Conservation (phyloP, 2,888 invertebrate species). For the Mongoloraphidia duomilia region DNA sequence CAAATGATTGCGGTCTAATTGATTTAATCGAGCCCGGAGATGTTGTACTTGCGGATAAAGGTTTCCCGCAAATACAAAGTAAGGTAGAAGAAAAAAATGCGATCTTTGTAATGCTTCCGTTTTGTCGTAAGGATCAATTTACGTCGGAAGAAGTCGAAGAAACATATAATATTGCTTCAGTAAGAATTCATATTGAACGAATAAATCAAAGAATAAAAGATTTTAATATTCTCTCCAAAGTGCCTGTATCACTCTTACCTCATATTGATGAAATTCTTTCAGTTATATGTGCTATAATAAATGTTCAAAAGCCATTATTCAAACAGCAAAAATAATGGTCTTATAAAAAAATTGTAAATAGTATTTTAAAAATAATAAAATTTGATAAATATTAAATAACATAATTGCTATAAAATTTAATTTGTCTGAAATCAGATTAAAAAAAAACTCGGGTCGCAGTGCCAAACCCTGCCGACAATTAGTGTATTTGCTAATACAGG, state of each 20-base stretch:
- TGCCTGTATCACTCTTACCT: slow-evolving; percentile 6
- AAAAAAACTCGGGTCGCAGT: no score
- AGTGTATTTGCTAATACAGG: no score
- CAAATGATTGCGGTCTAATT: slow-evolving; percentile 13
- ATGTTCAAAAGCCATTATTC: slow-evolving; percentile 8
- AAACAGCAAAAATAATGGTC: no score
- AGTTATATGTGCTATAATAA: slow-evolving; percentile 10
- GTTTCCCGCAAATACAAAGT: slow-evolving; percentile 13
- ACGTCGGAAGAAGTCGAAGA: slow-evolving; percentile 10
- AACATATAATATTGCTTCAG: slow-evolving; percentile 7
- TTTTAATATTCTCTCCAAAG: slow-evolving; percentile 10
- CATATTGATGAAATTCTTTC: slow-evolving; percentile 11
- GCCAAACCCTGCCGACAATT: no score
- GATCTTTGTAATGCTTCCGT: slow-evolving; percentile 14
- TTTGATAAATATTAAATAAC: no score
- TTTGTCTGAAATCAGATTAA: no score
- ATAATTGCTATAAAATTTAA: no score
- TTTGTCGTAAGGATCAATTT: slow-evolving; percentile 9
- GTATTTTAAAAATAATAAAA: no score
- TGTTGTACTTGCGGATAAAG: slow-evolving; percentile 14
- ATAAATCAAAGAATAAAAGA: slow-evolving; percentile 7
- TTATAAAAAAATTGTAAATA: no score
- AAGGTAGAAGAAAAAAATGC: slow-evolving; percentile 8
- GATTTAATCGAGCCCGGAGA: slow-evolving; percentile 15
- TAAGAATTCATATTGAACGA: slow-evolving; percentile 4